Conservation (phyloP, 2,888 invertebrate genomes). For the Ormyrus pomaceus region DNA sequence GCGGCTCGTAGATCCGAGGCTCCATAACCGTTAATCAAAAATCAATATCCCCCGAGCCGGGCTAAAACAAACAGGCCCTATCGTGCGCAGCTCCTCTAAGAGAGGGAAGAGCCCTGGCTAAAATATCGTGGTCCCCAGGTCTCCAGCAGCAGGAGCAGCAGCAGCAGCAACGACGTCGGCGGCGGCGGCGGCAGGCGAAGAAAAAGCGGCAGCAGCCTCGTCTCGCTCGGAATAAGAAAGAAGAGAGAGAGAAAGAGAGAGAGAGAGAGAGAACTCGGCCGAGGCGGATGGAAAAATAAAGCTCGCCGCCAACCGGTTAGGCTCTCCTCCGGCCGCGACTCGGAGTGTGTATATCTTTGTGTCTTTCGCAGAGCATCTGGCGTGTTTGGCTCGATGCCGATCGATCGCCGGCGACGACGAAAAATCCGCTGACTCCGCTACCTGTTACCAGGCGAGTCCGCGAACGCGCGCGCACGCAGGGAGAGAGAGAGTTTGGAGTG, state of each 20-base stretch:
- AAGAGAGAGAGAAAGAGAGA: conserved; percentile 45
- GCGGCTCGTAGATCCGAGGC: conserved; percentile 43
- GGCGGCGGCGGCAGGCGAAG: background rate
- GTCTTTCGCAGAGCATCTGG: conserved; percentile 1
- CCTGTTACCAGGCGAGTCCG: too few species aligned
- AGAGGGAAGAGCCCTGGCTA: conserved; percentile 20
- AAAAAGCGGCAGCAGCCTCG: background rate
- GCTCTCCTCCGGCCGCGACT: background rate
- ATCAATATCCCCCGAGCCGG: conserved; percentile 38
- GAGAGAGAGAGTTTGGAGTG: background rate
- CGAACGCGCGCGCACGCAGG: conserved; percentile 7
- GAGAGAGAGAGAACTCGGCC: conserved; percentile 56
- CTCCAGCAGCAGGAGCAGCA: conserved; percentile 7
- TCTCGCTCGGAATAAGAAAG: conserved; percentile 16
- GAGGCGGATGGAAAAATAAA: conserved; percentile 53
- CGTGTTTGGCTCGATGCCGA: conserved; percentile 28
- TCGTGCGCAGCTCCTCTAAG: background rate
- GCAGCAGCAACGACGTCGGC: background rate
- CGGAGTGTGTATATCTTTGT: conserved; percentile 11
- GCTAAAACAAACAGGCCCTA: conserved; percentile 36
- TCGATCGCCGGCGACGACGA: conserved; percentile 37
- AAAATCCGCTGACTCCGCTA: too few species aligned
- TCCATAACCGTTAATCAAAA: conserved; percentile 53
- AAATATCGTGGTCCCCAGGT: conserved; percentile 44
- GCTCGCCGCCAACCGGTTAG: conserved; percentile 38